These are phyloP conservation scores for Rhynchonema sp. DNA, from an alignment of 2,888 invertebrate genomes.

Conservation along the genomic window DNA sequence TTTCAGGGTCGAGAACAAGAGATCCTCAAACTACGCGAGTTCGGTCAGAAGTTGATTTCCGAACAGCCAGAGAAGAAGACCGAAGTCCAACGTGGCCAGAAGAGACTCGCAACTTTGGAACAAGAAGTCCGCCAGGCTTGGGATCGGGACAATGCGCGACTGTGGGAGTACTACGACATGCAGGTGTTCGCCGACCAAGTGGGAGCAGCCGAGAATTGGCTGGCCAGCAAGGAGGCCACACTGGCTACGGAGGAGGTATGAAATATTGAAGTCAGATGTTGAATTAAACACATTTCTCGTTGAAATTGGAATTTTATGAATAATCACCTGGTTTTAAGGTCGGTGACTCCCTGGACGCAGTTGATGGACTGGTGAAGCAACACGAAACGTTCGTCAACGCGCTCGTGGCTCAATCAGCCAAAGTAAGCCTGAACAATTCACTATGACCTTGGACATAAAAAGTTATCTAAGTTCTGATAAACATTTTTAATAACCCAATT, in stretches of 20 bases:
- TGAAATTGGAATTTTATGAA: too few species aligned
- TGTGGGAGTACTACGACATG: conserved; percentile 46
- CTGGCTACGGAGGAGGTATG: conserved; percentile 85
- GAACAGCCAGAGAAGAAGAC: conserved; percentile 25
- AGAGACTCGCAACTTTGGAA: conserved; percentile 47
- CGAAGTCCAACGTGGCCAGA: conserved; percentile 22
- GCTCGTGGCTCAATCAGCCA: conserved; percentile 52
- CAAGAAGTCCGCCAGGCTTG: conserved; percentile 55
- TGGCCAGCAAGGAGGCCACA: conserved; percentile 83
- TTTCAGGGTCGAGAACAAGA: conserved; percentile 12
- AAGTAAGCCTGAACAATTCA: conserved; percentile 32
- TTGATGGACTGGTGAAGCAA: conserved; percentile 68
- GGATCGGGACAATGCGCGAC: conserved; percentile 53
- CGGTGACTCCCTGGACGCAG: conserved; percentile 52
- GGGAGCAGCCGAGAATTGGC: conserved; percentile 64
- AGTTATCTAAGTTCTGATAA: too few species aligned
- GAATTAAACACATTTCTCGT: too few species aligned
- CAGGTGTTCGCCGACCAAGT: conserved; percentile 15
- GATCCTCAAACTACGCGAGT: conserved; percentile 16
- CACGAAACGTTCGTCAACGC: conserved; percentile 80
- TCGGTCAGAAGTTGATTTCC: not conserved
- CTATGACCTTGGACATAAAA: too few species aligned
- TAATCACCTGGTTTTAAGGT: too few species aligned
- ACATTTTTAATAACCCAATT: too few species aligned
- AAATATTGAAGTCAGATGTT: not conserved